Evolutionary conservation across 2,113 vertebrate genomes (phyloP).

Genomic region (Empidonax alnorum): DNA sequence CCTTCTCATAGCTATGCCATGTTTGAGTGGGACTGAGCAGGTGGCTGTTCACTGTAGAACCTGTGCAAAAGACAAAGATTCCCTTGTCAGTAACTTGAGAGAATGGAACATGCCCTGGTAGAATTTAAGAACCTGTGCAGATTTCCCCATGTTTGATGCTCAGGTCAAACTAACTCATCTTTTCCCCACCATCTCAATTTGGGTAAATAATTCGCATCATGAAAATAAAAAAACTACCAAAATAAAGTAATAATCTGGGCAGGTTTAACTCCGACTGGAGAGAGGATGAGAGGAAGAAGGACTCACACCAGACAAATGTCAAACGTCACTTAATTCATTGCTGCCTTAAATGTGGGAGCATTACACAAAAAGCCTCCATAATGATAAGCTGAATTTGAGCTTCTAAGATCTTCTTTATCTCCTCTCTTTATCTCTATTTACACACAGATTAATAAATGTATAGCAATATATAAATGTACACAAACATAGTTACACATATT

Average conservation of each 20-base stretch:
- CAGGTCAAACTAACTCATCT: background rate
- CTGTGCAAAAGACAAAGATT: background rate
- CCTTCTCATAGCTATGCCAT: rapidly evolving
- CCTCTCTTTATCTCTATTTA: background rate
- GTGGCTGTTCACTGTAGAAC: rapidly evolving
- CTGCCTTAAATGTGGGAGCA: background rate
- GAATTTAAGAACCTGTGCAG: background rate
- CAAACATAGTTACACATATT: background rate
- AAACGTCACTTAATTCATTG: background rate
- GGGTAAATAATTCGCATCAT: background rate
- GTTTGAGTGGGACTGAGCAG: background rate
- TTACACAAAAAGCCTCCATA: background rate
- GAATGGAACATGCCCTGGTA: background rate
- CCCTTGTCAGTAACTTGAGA: background rate
- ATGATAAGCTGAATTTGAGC: background rate
- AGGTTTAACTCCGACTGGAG: background rate
- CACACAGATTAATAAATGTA: background rate
- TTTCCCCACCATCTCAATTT: background rate
- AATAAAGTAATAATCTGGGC: background rate
- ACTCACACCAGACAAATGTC: background rate
- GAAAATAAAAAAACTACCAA: background rate
- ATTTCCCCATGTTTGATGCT: background rate
- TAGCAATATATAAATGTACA: rapidly evolving
- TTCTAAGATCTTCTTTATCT: background rate
- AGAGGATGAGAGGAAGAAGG: background rate